Evolutionary conservation across 1,140 invertebrate genomes (phyloP).

Genomic region (Drosophila kurseongensis): DNA sequence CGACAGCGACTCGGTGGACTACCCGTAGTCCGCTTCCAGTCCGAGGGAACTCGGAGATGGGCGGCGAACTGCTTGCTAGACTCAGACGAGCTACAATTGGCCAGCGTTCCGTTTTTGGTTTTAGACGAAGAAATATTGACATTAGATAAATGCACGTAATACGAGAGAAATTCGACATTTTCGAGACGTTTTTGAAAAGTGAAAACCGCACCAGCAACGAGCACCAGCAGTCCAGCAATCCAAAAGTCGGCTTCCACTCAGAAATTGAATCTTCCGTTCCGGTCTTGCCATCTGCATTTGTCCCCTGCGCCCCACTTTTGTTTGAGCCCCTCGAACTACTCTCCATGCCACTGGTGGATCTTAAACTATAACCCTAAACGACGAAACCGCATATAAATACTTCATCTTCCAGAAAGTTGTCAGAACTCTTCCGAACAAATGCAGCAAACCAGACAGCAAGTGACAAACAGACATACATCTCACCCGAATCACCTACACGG

Average conservation of each 20-base stretch:
- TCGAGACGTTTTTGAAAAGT: conserved; percentile 40
- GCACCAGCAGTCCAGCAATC: conserved; percentile 16
- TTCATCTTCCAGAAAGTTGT: conserved; percentile 51
- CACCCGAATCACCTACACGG: conserved; percentile 36
- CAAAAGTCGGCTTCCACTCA: conserved; percentile 61
- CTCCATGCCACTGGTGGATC: conserved; percentile 73
- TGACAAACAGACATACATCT: conserved; percentile 38
- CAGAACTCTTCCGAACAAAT: conserved; percentile 40
- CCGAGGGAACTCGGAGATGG: conserved; percentile 5
- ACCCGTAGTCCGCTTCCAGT: conserved; percentile 49
- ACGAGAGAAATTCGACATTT: conserved; percentile 52
- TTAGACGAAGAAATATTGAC: conserved; percentile 60
- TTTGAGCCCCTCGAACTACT: conserved; percentile 51
- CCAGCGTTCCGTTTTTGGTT: conserved; percentile 67
- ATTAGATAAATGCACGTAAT: conserved; percentile 71
- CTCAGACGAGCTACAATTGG: conserved; percentile 61
- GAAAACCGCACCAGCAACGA: conserved; percentile 26
- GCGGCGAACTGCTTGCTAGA: conserved; percentile 47
- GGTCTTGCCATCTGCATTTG: conserved; percentile 43
- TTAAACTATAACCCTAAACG: conserved; percentile 40
- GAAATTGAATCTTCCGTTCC: conserved; percentile 65
- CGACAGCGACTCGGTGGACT: conserved; percentile 79
- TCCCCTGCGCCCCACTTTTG: conserved; percentile 11
- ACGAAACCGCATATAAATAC: conserved; percentile 43
- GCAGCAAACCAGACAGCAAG: conserved; percentile 40